These are phyloP conservation scores for Sitobion miscanthi DNA, from an alignment of 1,140 invertebrate species.

Conservation along the genomic window DNA sequence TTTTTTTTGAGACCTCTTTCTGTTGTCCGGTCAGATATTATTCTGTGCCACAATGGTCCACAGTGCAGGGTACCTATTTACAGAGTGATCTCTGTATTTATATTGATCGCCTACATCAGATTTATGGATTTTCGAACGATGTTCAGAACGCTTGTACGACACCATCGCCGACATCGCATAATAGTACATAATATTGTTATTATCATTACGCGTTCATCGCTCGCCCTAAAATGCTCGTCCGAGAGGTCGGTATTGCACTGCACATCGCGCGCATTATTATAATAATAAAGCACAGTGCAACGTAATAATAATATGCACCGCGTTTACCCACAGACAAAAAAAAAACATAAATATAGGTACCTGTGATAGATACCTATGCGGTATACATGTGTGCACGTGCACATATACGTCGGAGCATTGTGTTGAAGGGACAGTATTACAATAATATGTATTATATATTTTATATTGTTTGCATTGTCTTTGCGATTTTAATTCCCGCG, in stretches of 20 bases:
- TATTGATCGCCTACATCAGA: neutral
- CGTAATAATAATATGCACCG: neutral
- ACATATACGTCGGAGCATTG: neutral
- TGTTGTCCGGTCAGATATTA: neutral
- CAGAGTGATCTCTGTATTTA: neutral
- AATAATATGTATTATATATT: neutral
- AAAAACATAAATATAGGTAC: neutral
- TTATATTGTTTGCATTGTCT: slow-evolving; percentile 41
- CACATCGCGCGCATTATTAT: neutral
- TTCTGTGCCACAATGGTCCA: neutral
- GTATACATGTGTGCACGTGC: neutral
- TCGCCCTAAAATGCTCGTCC: neutral
- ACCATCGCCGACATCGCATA: neutral
- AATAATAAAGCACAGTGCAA: neutral
- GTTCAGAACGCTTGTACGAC: neutral
- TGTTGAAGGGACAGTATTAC: slow-evolving; percentile 4
- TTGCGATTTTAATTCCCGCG: slow-evolving; percentile 32
- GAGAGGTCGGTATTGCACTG: neutral
- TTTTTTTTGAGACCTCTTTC: neutral
- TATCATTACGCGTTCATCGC: neutral
- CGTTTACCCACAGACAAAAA: neutral
- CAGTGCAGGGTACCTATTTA: neutral
- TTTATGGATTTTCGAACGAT: neutral
- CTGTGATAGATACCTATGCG: neutral
- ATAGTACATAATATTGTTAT: neutral